Evolutionary conservation across 2,888 invertebrate genomes (phyloP).

Genomic region (Dione vanillae): DNA sequence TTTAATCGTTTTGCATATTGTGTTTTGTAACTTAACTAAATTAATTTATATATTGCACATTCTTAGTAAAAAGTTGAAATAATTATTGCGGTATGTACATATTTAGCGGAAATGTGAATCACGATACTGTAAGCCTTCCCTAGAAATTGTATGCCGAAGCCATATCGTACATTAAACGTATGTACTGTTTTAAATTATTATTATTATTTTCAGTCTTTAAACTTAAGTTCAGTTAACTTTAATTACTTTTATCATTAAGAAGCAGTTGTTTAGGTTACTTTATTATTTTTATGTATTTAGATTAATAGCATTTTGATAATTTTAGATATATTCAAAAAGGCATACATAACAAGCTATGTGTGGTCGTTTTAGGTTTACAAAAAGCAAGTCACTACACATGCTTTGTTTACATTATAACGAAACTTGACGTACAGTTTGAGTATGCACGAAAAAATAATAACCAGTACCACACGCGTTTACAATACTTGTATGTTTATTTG

Average conservation of each 20-base stretch:
- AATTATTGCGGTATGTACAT: too few relatives aligned
- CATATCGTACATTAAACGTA: neutral
- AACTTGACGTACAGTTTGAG: slow-evolving; percentile 34
- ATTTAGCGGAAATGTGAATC: slow-evolving; percentile 4
- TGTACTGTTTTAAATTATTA: neutral
- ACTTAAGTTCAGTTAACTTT: too few relatives aligned
- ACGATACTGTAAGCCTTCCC: neutral
- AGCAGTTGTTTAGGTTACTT: too few relatives aligned
- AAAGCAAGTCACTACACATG: slow-evolving; percentile 35
- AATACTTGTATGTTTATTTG: slow-evolving; percentile 25
- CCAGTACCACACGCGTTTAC: slow-evolving; percentile 33
- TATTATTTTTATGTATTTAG: neutral
- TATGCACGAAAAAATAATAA: slow-evolving; percentile 40
- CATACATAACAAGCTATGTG: slow-evolving; percentile 23
- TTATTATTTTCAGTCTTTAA: too few relatives aligned
- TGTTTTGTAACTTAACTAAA: neutral
- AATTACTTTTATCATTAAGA: too few relatives aligned
- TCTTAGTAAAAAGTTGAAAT: too few relatives aligned
- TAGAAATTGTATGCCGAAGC: slow-evolving; percentile 4
- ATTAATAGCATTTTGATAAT: neutral
- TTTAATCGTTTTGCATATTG: neutral
- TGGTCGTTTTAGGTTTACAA: slow-evolving; percentile 30
- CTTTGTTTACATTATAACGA: slow-evolving; percentile 35
- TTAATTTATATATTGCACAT: neutral
- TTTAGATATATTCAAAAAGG: neutral